Conservation (phyloP, 1,140 invertebrate genomes). For the Lamellibrachia luymesi region DNA sequence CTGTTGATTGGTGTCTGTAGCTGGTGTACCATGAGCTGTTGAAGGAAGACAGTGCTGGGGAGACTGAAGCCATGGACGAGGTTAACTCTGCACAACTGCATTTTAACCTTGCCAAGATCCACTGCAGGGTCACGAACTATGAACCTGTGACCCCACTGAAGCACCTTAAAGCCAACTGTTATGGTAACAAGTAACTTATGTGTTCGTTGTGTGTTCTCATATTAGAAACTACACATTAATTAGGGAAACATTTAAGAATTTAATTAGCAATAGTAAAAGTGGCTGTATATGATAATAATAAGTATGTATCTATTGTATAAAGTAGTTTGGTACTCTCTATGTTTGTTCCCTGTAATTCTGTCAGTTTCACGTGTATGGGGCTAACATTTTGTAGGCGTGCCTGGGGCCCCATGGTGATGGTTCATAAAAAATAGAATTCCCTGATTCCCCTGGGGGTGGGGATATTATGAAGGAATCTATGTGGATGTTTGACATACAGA, state of each 20-base stretch:
- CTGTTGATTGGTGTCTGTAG: neutral
- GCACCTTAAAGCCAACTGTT: slow-evolving; percentile 75
- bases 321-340: neutral
- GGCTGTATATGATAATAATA: neutral
- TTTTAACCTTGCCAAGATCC: slow-evolving; percentile 59
- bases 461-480: too few species aligned
- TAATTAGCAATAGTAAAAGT: too few species aligned
- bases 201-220: neutral
- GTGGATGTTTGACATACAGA: too few species aligned
- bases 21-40: slow-evolving; percentile 23
- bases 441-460: too few species aligned
- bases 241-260: neutral
- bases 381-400: too few species aligned
- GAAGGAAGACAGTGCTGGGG: slow-evolving; percentile 19
- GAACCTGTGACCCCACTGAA: slow-evolving; percentile 68
- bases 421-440: too few species aligned
- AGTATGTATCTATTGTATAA: neutral
- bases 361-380: too few species aligned
- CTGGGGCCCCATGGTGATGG: too few species aligned
- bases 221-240: neutral
- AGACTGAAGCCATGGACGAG: slow-evolving; percentile 24
- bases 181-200: slow-evolving; percentile 63
- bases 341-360: too few species aligned
- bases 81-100: slow-evolving; percentile 17
- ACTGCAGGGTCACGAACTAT: slow-evolving; percentile 71